Evolutionary conservation across 2,888 invertebrate species (phyloP).

Genomic region (Megalurothrips usitatus): DNA sequence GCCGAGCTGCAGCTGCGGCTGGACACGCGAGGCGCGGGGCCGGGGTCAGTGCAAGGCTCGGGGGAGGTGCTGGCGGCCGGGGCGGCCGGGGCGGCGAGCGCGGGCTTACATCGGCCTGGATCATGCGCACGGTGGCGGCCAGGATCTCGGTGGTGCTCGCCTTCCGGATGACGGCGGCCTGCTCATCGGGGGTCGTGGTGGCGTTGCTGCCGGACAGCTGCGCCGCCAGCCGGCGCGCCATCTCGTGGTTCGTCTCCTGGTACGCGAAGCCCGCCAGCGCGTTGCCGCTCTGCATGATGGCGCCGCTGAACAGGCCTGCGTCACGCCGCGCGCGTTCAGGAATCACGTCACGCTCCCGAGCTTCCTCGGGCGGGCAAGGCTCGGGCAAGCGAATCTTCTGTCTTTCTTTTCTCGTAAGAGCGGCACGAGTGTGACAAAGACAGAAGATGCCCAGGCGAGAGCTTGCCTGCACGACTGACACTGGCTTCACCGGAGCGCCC

Average conservation of each 20-base stretch:
- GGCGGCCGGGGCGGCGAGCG: no score
- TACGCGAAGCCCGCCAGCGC: not conserved
- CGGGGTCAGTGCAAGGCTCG: not conserved
- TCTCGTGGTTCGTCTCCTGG: constrained; percentile 3
- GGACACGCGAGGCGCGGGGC: not conserved
- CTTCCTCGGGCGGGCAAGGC: no score
- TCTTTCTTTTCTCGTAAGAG: no score
- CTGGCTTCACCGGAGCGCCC: no score
- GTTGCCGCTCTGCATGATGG: constrained; percentile 21
- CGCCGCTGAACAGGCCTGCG: not conserved
- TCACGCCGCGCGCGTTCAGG: not conserved
- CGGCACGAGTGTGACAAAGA: no score
- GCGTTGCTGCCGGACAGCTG: not conserved
- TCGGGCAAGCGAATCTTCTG: no score
- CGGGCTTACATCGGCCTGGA: not conserved
- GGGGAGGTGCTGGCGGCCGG: no score
- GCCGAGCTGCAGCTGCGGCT: not conserved
- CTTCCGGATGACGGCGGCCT: not conserved
- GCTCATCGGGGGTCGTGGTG: not conserved
- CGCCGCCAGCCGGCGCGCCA: not conserved
- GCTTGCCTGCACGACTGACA: no score
- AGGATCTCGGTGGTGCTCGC: not conserved
- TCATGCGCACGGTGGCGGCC: not conserved
- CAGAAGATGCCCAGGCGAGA: no score
- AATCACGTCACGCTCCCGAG: no score